Percentiles rank a stretch among this genome's conserved stretches.
Evolutionary conservation across 2,888 invertebrate genomes (phyloP).

Genomic region (Lycaena phlaeas): DNA sequence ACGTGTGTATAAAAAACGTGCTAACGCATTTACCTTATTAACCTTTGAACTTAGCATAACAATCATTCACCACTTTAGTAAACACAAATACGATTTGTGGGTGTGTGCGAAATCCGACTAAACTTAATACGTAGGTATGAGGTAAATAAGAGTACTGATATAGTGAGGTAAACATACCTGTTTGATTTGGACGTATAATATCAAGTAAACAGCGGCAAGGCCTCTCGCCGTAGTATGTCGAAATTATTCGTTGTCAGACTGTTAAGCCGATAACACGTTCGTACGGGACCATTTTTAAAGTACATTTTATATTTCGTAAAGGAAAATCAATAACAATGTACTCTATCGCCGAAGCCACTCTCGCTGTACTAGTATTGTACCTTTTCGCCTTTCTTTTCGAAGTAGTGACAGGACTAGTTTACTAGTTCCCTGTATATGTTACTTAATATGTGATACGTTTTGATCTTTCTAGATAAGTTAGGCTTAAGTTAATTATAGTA

Average conservation of each 20-base stretch:
- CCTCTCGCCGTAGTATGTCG: not conserved
- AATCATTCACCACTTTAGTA: too few relatives aligned
- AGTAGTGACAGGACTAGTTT: slow-evolving; percentile 58
- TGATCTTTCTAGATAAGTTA: slow-evolving; percentile 32
- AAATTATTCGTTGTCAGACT: slow-evolving; percentile 42
- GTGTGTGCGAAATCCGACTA: too few relatives aligned
- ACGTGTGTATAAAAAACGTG: too few relatives aligned
- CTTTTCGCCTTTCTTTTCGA: slow-evolving; percentile 62
- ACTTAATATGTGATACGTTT: slow-evolving; percentile 54
- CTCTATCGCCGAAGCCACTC: slow-evolving; percentile 61
- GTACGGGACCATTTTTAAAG: too few relatives aligned
- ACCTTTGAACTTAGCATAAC: too few relatives aligned
- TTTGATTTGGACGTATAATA: not conserved
- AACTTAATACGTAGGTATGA: too few relatives aligned
- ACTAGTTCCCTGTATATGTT: slow-evolving; percentile 32
- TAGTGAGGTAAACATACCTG: too few relatives aligned
- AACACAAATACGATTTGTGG: too few relatives aligned
- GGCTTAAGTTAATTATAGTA: slow-evolving; percentile 40
- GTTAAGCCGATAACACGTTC: slow-evolving; percentile 46
- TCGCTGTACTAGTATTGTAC: slow-evolving; percentile 59
- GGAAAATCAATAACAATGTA: slow-evolving; percentile 45
- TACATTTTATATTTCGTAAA: slow-evolving; percentile 14
- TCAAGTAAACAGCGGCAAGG: not conserved
- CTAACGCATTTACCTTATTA: too few relatives aligned
- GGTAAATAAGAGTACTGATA: too few relatives aligned